Evolutionary conservation across 2,797 vertebrate genomes (phyloP).

Genomic region (Atherinosoma microstoma): DNA sequence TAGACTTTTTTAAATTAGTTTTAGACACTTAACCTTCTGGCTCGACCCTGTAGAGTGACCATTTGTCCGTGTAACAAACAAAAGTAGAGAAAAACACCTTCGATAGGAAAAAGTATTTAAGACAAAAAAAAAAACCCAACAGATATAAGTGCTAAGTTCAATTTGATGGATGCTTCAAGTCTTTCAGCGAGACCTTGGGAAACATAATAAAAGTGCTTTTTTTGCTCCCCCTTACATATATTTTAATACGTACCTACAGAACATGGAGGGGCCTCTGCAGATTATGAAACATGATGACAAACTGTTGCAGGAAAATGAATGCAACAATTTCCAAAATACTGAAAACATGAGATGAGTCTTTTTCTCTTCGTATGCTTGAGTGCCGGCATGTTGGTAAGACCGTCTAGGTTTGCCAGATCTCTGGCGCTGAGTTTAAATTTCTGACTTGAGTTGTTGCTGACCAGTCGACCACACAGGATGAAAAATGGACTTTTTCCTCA

Average conservation of each 20-base stretch:
- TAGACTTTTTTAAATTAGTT: conserved; percentile 34
- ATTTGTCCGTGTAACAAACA: conserved; percentile 40
- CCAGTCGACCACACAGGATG: conserved; percentile 18
- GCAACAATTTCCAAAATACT: conserved; percentile 68
- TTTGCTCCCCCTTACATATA: conserved; percentile 56
- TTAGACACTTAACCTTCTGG: conserved; percentile 56
- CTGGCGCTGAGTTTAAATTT: conserved; percentile 35
- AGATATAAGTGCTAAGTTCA: conserved; percentile 83
- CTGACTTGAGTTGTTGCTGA: conserved; percentile 29
- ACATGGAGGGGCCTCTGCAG: conserved; percentile 26
- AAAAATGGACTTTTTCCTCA: conserved; percentile 62
- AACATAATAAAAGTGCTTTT: conserved; percentile 84
- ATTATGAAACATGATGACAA: conserved; percentile 39
- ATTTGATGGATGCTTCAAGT: conserved; percentile 76
- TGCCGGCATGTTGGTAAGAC: conserved; percentile 54
- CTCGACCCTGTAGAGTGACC: conserved; percentile 57
- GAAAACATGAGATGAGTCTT: conserved; percentile 65
- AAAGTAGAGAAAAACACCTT: conserved; percentile 53
- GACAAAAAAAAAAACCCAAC: conserved; percentile 61
- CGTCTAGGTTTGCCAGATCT: conserved; percentile 42
- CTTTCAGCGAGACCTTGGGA: conserved; percentile 72
- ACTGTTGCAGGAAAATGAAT: conserved; percentile 53
- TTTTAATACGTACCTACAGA: conserved; percentile 70
- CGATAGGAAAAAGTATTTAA: conserved; percentile 64
- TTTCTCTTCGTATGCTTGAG: conserved; percentile 59